Evolutionary conservation across 2,797 vertebrate species (phyloP).

Genomic region (Bradypodion ventrale): DNA sequence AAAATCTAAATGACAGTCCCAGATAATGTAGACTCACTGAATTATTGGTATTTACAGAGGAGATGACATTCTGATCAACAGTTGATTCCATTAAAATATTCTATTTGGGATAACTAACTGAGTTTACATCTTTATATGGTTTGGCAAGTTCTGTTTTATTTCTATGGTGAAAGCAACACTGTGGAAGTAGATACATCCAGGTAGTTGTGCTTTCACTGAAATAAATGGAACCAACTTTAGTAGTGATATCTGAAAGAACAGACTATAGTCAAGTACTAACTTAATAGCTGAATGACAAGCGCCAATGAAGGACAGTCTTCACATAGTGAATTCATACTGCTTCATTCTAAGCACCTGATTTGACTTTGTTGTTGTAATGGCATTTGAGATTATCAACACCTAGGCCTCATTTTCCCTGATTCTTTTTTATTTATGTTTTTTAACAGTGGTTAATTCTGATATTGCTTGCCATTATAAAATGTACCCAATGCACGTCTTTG

Average conservation of each 20-base stretch:
- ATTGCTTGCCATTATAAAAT: constrained; percentile 89
- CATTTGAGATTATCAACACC: neutral
- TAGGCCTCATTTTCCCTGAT: constrained; percentile 9
- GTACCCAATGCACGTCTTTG: constrained; percentile 93
- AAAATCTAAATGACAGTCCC: too few relatives aligned
- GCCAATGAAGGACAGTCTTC: neutral
- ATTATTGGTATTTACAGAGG: too few relatives aligned
- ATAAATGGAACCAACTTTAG: neutral
- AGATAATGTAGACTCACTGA: too few relatives aligned
- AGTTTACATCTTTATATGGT: neutral
- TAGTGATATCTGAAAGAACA: neutral
- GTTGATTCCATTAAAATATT: too few relatives aligned
- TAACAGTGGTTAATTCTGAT: constrained; percentile 89
- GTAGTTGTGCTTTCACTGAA: neutral
- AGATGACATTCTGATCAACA: too few relatives aligned
- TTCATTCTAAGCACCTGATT: neutral
- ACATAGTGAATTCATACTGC: neutral
- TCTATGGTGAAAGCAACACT: neutral
- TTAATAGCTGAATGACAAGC: constrained; percentile 18
- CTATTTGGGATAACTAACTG: too few relatives aligned
- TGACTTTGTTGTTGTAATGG: neutral
- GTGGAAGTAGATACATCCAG: neutral
- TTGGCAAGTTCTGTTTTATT: neutral
- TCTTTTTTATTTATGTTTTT: constrained; percentile 36
- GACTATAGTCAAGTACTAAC: constrained; percentile 6